phyloP scores from a whole-genome alignment of 2,888 invertebrate species.

The Allacma fusca region DNA sequence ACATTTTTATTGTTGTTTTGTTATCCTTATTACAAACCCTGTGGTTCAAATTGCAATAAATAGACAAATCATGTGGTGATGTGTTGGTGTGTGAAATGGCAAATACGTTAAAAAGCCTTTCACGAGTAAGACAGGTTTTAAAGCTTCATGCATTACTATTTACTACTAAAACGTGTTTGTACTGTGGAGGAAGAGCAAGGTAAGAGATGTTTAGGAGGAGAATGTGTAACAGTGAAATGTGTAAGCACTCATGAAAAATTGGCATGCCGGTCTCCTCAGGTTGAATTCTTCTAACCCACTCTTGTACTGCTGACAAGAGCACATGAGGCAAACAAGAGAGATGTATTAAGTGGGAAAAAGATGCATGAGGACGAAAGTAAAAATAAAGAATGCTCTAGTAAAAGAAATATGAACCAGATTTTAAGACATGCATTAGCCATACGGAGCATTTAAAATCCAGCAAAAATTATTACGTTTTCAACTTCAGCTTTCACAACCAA shows the following conservation, averaged over 20 bases:
- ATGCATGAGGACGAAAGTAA: background rate
- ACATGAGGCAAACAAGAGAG: background rate
- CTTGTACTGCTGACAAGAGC: background rate
- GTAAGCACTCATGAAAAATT: slow-evolving; percentile 16
- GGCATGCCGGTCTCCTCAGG: background rate
- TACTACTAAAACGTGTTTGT: too few species aligned
- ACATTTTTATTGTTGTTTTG: too few species aligned
- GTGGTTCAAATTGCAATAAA: too few species aligned
- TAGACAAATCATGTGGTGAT: background rate
- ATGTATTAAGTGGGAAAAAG: background rate
- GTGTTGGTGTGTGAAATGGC: too few species aligned
- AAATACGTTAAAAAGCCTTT: too few species aligned
- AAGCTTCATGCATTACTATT: too few species aligned
- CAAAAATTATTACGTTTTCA: slow-evolving; percentile 38
- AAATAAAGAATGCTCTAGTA: slow-evolving; percentile 12
- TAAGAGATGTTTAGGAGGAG: background rate
- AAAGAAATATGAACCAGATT: slow-evolving; percentile 24
- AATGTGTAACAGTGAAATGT: background rate
- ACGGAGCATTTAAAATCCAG: slow-evolving; percentile 37
- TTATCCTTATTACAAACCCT: too few species aligned
- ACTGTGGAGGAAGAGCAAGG: too few species aligned
- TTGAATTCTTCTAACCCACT: background rate
- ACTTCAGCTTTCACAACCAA: slow-evolving; percentile 36
- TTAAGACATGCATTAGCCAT: slow-evolving; percentile 38
- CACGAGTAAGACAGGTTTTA: too few species aligned